Base-by-base conservation (phyloP, 2,797 vertebrate genomes). In the Poliocrania exsul region DNA sequence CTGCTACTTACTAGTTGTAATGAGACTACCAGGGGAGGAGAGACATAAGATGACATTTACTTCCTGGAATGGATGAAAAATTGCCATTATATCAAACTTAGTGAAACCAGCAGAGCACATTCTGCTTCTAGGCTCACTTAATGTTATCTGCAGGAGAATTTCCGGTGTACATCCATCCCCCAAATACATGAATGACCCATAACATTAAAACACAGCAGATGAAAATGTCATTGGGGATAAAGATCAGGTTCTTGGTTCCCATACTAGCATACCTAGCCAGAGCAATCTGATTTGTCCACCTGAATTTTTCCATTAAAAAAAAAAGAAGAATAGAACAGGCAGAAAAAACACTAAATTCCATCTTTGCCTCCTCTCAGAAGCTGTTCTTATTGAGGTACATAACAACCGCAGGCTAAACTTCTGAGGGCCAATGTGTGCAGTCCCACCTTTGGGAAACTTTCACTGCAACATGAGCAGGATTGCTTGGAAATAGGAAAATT, bases 11-110 rank as follows among this genome's bases (percentile, higher is more conserved):
- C 33, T 66, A 10, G 5, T n/a, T 37, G 31, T 54, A 64, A 38
- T 50, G 91, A 60, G 84, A 66, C 60, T 47, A 28, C 24, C 60
- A 92, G 51, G 71, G 66, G 58, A 95, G 78, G 65, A 62, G 56
- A 53, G 47, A 88, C n/a, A 80, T 21, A 58, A 62, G 58, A 86
- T 58, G 46, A 73, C 20, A 65, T 58, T 54, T 88, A 12, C 44
- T 81, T 81, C 66, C 86, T 89, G 44, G 47, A 77, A 65, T 0
- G 6, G 21, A 47, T 81, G 57, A 90, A 92, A 87, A 82, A 46
- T 46, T 77, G 64, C 29, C 25, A 33, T 74, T 12, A 7, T 62
- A 33, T 37, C 49, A 83, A 84, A 28, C 20, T 67, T 47, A 67
- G 35, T 18, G 49, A 85, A 88, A 80, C 37, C 56, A 79, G 20